Conservation (phyloP, 2,888 invertebrate species). For the Drosophila diplacantha region DNA sequence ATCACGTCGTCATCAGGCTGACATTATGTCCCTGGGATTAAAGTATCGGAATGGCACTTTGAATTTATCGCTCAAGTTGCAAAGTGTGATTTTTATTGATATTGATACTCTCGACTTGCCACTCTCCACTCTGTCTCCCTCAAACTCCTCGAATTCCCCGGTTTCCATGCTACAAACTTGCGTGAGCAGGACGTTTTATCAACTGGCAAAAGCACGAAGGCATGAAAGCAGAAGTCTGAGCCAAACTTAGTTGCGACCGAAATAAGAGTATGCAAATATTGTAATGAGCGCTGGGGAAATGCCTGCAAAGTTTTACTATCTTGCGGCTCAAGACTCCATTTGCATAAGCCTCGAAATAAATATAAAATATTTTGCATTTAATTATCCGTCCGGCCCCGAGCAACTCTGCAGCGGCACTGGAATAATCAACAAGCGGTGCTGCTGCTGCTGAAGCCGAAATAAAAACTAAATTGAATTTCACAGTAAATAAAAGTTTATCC, state of each 20-base stretch:
- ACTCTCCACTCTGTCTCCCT: not conserved
- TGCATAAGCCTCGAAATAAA: conserved; percentile 69
- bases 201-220: conserved; percentile 21
- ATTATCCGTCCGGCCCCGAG: conserved; percentile 44
- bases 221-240: not conserved
- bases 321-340: conserved; percentile 56
- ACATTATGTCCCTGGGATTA: conserved; percentile 71
- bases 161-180: conserved; percentile 31
- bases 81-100: conserved; percentile 71
- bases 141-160: not conserved
- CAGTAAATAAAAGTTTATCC: conserved; percentile 55
- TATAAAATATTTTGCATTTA: conserved; percentile 71
- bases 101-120: conserved; percentile 57
- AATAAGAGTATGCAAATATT: conserved; percentile 61
- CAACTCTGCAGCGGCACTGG: not conserved
- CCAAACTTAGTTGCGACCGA: conserved; percentile 25
- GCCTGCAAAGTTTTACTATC: conserved; percentile 65
- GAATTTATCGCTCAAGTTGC: conserved; percentile 65
- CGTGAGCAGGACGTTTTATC: conserved; percentile 26
- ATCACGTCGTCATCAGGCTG: conserved; percentile 71
- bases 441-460: conserved; percentile 23
- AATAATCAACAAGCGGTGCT: conserved; percentile 34
- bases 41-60: conserved; percentile 69
- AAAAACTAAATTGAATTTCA: conserved; percentile 46
- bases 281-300: conserved; percentile 24